A percentile compares a stretch with the other conserved stretches of the same genome.
These are phyloP conservation scores for Temnothorax curvispinosus DNA, from an alignment of 1,140 invertebrate species.

Conservation along the genomic window DNA sequence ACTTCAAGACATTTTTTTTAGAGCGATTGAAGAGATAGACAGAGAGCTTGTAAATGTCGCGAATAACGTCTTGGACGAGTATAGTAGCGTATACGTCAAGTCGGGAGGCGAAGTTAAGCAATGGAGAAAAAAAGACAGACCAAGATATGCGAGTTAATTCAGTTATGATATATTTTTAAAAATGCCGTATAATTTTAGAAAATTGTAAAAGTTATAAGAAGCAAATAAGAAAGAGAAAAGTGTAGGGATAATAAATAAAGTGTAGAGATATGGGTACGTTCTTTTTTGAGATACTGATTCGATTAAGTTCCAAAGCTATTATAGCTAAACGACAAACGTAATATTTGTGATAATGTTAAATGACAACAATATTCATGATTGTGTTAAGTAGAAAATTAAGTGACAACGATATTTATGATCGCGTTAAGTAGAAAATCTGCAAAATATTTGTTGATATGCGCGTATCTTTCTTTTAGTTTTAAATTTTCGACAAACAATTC, in stretches of 20 bases:
- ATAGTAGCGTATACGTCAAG: slow-evolving; percentile 43
- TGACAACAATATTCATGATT: neutral
- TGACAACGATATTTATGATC: neutral
- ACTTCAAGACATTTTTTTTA: slow-evolving; percentile 59
- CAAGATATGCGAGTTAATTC: slow-evolving; percentile 72
- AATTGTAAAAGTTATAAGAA: slow-evolving; percentile 85
- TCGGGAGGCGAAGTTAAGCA: slow-evolving; percentile 14
- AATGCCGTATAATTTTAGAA: slow-evolving; percentile 84
- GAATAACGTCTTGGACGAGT: slow-evolving; percentile 60
- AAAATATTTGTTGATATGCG: neutral
- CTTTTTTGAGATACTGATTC: slow-evolving; percentile 60
- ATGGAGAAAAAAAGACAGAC: slow-evolving; percentile 25
- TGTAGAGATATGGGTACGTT: slow-evolving; percentile 75
- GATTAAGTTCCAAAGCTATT: neutral
- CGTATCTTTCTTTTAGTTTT: neutral
- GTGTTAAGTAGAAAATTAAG: neutral
- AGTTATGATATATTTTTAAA: slow-evolving; percentile 85
- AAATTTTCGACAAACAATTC: neutral
- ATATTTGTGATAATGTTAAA: neutral
- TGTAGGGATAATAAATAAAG: slow-evolving; percentile 24
- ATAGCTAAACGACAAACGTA: neutral
- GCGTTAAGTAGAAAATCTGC: neutral
- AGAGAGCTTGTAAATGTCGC: slow-evolving; percentile 54
- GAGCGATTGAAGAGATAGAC: slow-evolving; percentile 39
- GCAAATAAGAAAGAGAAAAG: slow-evolving; percentile 72